Evolutionary conservation across 1,140 invertebrate genomes (phyloP).

Genomic region (Diorhabda carinulata): DNA sequence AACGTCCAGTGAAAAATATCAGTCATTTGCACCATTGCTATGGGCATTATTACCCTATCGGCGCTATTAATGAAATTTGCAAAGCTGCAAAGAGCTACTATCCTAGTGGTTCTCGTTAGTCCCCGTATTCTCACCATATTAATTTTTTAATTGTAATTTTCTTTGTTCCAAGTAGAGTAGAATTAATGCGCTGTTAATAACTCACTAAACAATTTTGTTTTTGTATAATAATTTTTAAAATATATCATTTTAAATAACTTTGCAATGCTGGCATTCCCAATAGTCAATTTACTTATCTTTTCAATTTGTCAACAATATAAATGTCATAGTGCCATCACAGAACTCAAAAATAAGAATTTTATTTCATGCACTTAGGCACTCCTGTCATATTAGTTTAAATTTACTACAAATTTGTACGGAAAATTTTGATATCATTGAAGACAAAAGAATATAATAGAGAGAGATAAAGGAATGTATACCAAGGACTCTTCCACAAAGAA

Average conservation of each 20-base stretch:
- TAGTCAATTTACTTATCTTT: too few relatives aligned
- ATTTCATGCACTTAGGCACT: too few relatives aligned
- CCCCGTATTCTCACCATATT: slow-evolving; percentile 52
- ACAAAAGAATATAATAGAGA: too few relatives aligned
- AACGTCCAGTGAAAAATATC: slow-evolving; percentile 71
- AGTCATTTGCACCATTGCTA: slow-evolving; percentile 74
- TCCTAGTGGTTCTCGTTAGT: slow-evolving; percentile 55
- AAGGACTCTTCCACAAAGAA: too few relatives aligned
- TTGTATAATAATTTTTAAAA: neutral
- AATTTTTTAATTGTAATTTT: slow-evolving; percentile 1
- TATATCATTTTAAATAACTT: neutral
- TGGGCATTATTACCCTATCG: slow-evolving; percentile 77
- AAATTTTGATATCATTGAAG: too few relatives aligned
- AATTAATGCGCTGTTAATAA: neutral
- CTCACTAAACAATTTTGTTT: slow-evolving; percentile 1
- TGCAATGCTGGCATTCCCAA: neutral
- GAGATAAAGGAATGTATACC: too few relatives aligned
- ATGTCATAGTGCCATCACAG: too few relatives aligned
- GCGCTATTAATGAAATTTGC: slow-evolving; percentile 80
- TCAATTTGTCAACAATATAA: too few relatives aligned
- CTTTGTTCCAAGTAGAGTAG: neutral
- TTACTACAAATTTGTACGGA: too few relatives aligned
- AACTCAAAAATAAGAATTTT: too few relatives aligned
- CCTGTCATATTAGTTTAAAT: too few relatives aligned
- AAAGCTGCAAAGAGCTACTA: slow-evolving; percentile 67